Percentiles rank a stretch among this genome's conserved stretches.
Evolutionary conservation across 2,888 invertebrate genomes (phyloP).

Genomic region (Ptycholaimellus sp.): DNA sequence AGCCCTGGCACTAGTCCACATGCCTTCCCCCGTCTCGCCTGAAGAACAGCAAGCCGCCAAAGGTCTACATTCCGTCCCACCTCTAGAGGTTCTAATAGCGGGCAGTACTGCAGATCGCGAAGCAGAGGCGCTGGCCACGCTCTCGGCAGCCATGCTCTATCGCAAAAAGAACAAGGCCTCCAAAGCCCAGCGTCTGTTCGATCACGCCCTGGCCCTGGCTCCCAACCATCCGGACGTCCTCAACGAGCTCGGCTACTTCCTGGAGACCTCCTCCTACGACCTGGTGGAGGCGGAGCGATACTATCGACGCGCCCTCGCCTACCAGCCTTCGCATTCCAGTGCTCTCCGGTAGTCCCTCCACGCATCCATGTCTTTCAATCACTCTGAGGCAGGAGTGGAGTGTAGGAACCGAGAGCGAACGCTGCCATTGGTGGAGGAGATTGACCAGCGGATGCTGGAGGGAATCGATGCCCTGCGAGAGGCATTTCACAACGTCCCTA

Average conservation of each 20-base stretch:
- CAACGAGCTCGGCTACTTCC: conserved; percentile 50
- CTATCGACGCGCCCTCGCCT: conserved; percentile 53
- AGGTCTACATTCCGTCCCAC: too few relatives aligned
- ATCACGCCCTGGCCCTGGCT: conserved; percentile 68
- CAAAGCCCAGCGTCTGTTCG: conserved; percentile 25
- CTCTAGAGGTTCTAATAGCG: too few relatives aligned
- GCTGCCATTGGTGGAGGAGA: conserved; percentile 54
- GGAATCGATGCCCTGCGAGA: conserved; percentile 62
- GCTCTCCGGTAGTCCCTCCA: conserved; percentile 13
- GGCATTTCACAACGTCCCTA: conserved; percentile 41
- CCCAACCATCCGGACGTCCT: conserved; percentile 75
- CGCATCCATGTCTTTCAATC: neutral
- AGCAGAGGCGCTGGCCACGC: conserved; percentile 15
- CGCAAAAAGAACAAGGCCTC: conserved; percentile 13
- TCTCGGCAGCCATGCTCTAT: conserved; percentile 14
- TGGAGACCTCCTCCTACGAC: conserved; percentile 60
- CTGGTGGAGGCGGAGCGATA: conserved; percentile 66
- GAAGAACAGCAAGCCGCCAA: too few relatives aligned
- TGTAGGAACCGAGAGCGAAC: conserved; percentile 51
- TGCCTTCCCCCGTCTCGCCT: too few relatives aligned
- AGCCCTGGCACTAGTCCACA: too few relatives aligned
- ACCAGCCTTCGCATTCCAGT: conserved; percentile 48
- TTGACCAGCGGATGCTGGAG: conserved; percentile 52
- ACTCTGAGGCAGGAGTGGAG: conserved; percentile 7
- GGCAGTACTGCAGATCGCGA: conserved; percentile 3